These are phyloP conservation scores for Oncorhynchus kisutch DNA, from an alignment of 2,113 vertebrate species.

Conservation along the genomic window DNA sequence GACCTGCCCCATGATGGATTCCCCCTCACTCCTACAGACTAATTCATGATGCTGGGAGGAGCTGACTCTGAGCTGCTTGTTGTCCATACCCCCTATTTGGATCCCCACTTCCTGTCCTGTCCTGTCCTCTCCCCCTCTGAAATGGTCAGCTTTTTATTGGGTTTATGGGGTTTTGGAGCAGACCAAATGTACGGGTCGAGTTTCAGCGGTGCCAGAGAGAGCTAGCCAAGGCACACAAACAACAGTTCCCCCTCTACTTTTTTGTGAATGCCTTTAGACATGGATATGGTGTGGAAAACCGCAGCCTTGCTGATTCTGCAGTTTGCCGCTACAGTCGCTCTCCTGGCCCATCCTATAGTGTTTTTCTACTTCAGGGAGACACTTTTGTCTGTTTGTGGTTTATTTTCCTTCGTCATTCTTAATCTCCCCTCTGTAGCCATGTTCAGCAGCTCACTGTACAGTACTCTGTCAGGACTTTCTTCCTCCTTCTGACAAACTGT, in stretches of 20 bases:
- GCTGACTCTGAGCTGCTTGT: neutral
- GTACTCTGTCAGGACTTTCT: neutral
- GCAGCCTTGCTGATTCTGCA: constrained; percentile 30
- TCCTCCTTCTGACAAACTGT: neutral
- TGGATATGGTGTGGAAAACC: constrained; percentile 24
- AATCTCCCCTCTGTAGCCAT: neutral
- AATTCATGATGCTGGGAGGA: neutral
- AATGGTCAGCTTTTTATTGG: constrained; percentile 18
- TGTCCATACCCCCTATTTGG: constrained; percentile 4
- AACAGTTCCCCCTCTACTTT: neutral
- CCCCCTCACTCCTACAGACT: neutral
- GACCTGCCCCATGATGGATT: constrained; percentile 13
- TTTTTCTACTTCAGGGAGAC: neutral
- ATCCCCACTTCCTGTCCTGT: constrained; percentile 13
- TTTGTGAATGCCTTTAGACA: constrained; percentile 13
- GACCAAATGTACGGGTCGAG: constrained; percentile 19
- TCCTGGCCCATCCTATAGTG: constrained; percentile 3
- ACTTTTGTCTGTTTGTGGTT: neutral
- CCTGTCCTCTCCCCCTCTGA: neutral
- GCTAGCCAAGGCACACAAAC: constrained; percentile 20
- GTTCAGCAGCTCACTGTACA: neutral
- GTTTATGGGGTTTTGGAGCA: constrained; percentile 14
- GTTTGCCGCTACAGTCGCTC: constrained; percentile 6
- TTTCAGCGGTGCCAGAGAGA: constrained; percentile 19
- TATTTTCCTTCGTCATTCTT: neutral